A percentile compares a stretch with the other conserved stretches of the same genome.
phyloP scores from a whole-genome alignment of 2,797 vertebrate genomes.

The Hydrolagus colliei region DNA sequence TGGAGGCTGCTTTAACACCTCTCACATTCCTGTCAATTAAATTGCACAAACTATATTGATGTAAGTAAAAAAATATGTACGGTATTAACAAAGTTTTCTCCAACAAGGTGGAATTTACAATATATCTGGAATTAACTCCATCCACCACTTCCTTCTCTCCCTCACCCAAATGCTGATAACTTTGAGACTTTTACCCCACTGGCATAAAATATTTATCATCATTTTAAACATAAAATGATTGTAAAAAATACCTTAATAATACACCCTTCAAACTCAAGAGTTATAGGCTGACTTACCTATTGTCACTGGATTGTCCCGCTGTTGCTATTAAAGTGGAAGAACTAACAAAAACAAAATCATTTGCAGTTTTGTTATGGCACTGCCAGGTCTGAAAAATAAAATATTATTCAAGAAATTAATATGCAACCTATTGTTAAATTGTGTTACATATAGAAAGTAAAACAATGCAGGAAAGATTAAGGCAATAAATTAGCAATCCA shows the following conservation, averaged over 20 bases:
- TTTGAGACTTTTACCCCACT: too few species aligned
- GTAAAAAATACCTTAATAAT: too few species aligned
- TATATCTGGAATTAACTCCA: not conserved
- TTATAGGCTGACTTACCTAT: constrained; percentile 60
- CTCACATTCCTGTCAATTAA: too few species aligned
- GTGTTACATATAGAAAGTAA: not conserved
- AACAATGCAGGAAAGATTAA: constrained; percentile 12
- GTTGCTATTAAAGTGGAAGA: constrained; percentile 93
- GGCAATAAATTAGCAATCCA: constrained; percentile 26
- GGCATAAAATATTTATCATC: too few species aligned
- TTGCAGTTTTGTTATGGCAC: constrained; percentile 93
- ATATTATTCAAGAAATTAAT: constrained; percentile 36
- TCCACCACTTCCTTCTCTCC: not conserved
- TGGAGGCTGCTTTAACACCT: too few species aligned
- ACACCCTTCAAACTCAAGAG: too few species aligned
- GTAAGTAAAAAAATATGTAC: too few species aligned
- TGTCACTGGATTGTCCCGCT: constrained; percentile 88
- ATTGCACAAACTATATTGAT: too few species aligned
- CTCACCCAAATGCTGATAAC: too few species aligned
- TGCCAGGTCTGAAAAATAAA: constrained; percentile 74
- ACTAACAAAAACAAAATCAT: constrained; percentile 93
- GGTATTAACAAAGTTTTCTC: not conserved
- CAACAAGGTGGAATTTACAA: not conserved
- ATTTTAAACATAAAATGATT: too few species aligned
- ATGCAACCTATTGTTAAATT: constrained; percentile 23